These are phyloP conservation scores for Bellardia pandia DNA, from an alignment of 2,888 invertebrate genomes.

Conservation along the genomic window DNA sequence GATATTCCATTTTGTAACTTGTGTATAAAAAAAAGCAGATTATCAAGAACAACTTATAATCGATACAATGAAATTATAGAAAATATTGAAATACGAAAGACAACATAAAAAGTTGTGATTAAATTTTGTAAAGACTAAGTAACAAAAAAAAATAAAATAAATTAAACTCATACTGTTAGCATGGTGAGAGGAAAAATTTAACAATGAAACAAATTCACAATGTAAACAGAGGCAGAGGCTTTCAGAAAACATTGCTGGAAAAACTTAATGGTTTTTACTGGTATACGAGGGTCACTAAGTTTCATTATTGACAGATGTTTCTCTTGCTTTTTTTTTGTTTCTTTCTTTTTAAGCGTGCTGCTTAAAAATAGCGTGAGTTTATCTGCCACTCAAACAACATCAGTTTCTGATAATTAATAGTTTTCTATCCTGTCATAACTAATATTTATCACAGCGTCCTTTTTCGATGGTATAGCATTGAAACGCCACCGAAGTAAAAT, in stretches of 20 bases:
- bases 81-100: constrained; percentile 41
- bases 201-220: constrained; percentile 21
- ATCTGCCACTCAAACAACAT: too few relatives aligned
- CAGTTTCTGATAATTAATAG: too few relatives aligned
- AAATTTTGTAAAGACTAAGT: constrained; percentile 31
- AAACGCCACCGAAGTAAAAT: too few relatives aligned
- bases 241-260: constrained; percentile 1
- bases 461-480: too few relatives aligned
- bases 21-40: not conserved
- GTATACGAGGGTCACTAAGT: constrained; percentile 21
- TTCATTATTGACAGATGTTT: too few relatives aligned
- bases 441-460: too few relatives aligned
- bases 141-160: not conserved
- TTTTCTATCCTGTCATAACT: too few relatives aligned
- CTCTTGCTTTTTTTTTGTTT: too few relatives aligned
- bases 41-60: constrained; percentile 27
- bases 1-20: constrained; percentile 20
- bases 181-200: not conserved
- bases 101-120: not conserved
- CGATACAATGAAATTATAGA: constrained; percentile 43
- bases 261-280: not conserved
- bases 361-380: too few relatives aligned
- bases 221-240: not conserved
- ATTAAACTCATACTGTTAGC: constrained; percentile 3
- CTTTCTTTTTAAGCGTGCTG: too few relatives aligned